Evolutionary conservation across 2,797 vertebrate genomes (phyloP), one percentile per base, ranked within the genome.

Genomic region (Xiphophorus birchmanni): DNA sequence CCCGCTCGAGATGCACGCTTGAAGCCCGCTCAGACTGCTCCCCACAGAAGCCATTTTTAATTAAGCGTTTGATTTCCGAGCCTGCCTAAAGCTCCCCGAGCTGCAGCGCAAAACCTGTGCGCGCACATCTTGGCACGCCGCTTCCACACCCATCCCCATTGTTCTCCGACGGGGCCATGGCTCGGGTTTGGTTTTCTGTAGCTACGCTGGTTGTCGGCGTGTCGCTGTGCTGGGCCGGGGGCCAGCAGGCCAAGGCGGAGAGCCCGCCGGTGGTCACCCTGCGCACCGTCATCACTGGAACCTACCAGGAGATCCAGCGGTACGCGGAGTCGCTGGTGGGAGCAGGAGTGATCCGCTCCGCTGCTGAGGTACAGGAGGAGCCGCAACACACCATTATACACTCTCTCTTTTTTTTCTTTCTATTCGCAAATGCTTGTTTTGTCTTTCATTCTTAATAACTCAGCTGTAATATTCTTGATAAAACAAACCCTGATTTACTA

Each of bases 291-390:
- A 73, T 95, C 81, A 26, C 76, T 5, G 93, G 92, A 32, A 86
- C 88, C 81, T 92, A 90, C 79, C 91, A 88, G 84, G 91, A 91
- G 54, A 11, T 94, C 81, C 94, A 95, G 78, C 86, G 79, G 2
- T 91, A 92, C 85, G 88, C 90, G 72, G 95, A 96, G 88, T 95
- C 94, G 0, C 63, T 95, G 52, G 56, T 96, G 80, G 95, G 96
- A 76, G 88, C 90, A 50, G 86, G 89, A 37, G 93, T 87, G 79
- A 83, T 95, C 10, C 90, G 92, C 11, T 94, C 94, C 9, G 69
- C 89, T 37, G 73, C 77, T 65, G 95, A 95, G 94, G 96, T 96
- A 93, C 82, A 52, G 29, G 17, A 63, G 60, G 69, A 26, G 29
- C 29, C n/a, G 50, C 80, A 18, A 17, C 67, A 1, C 54, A n/a